Base-by-base conservation (phyloP, 2,888 invertebrate species). In the Corbicula japonica region DNA sequence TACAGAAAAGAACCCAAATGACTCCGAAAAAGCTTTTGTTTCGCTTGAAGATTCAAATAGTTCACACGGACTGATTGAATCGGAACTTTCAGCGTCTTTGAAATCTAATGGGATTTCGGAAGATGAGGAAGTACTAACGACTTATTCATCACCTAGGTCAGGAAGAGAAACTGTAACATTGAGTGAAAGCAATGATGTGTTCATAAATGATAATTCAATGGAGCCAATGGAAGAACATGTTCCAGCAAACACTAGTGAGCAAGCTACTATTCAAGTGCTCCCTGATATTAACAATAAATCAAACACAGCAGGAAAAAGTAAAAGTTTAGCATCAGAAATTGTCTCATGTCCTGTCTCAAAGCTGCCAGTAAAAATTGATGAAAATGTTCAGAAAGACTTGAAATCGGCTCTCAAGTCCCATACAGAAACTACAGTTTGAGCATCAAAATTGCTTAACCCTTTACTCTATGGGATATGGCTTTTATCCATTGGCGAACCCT, bases 331-430 rank as follows among this genome's bases (percentile, higher is more conserved):
- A 48, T 60, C 56, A 26, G 65, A 54, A 15, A 66, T 48, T 60
- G 60, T 74, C 10, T 50, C 52, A 34, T 75, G 80, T 63, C 80
- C 77, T 26, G 61, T 74, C 15, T 77, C 77, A 46, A 65, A 75
- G 50, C 61, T 77, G 41, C 77, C 77, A 6, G 63, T 60, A 26
- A 60, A 58, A n/a, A 26, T 21, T 48, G 70, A 70, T 34, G 62
- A 63, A 54, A 30, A 44, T 56, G 56, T 34, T n/a, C 18, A 56
- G 30, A 56, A 56, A 56, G 56, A 56, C n/a, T 34, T 34, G 21
- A 56, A 56, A n/a, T 56, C 56, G 23, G n/a, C 56, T n/a, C 34
- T 32, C 32, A 56, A 52, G 30, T 41, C 54, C 46, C 71, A 72
- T 44, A 72, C 71, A 5, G 71, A 72, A 54, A 72, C 62, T 1